Conservation (phyloP, 2,797 vertebrate genomes). For the Gouania willdenowi region DNA sequence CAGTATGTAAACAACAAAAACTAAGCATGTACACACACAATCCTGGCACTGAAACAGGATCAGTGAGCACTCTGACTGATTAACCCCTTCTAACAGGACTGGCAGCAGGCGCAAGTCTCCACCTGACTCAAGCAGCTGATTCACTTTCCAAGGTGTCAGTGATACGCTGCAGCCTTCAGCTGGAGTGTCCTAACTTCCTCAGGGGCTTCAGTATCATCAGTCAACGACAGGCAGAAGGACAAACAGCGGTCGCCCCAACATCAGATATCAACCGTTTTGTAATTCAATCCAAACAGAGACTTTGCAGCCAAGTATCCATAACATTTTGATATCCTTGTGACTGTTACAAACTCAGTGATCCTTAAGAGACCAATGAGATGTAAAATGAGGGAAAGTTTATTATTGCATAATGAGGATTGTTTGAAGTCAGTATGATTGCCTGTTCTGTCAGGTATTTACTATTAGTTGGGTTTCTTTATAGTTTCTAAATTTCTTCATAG, state of each 20-base stretch:
- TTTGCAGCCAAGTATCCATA: conserved; percentile 47
- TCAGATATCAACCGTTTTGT: conserved; percentile 66
- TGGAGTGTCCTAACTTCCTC: conserved; percentile 40
- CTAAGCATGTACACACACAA: not conserved
- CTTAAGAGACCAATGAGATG: no score
- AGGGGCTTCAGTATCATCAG: conserved; percentile 11
- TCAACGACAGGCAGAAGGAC: conserved; percentile 50
- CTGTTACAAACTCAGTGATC: conserved; percentile 36
- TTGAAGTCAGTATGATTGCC: no score
- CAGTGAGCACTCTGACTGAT: conserved; percentile 22
- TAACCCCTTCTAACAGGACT: conserved; percentile 32
- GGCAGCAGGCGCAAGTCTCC: conserved; percentile 16
- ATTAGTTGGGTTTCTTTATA: no score
- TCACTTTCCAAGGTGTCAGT: conserved; percentile 63
- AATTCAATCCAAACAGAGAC: conserved; percentile 60
- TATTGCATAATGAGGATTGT: no score
- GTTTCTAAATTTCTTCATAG: no score
- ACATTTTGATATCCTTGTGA: conserved; percentile 39
- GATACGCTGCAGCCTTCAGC: conserved; percentile 48
- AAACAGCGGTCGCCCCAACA: conserved; percentile 55
- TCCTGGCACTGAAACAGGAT: conserved; percentile 21
- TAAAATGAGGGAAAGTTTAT: no score
- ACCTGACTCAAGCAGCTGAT: conserved; percentile 25
- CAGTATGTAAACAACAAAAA: no score
- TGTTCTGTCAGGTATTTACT: no score